phyloP scores from a whole-genome alignment of 2,113 vertebrate species.

The Anoplopoma fimbria region DNA sequence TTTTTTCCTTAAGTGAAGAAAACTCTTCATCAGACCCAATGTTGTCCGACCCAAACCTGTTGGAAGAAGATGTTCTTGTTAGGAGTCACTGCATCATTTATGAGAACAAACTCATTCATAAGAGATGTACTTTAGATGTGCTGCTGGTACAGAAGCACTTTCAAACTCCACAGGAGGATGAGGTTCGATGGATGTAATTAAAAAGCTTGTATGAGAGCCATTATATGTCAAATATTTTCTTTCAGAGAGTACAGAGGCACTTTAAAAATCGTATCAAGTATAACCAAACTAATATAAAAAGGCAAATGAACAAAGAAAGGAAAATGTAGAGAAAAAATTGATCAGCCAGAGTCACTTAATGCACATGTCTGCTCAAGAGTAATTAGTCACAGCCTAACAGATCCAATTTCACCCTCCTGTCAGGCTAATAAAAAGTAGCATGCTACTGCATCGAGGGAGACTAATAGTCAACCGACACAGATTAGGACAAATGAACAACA shows the following conservation, averaged over 20 bases:
- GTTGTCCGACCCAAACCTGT: conserved; percentile 19
- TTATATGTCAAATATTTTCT: neutral
- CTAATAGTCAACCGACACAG: conserved; percentile 4
- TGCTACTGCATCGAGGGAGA: conserved; percentile 24
- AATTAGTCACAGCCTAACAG: conserved; percentile 64
- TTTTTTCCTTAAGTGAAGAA: conserved; percentile 5
- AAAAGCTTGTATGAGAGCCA: conserved; percentile 3
- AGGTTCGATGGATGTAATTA: neutral
- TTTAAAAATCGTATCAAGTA: neutral
- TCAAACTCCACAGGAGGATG: conserved; percentile 18
- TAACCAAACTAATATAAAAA: conserved; percentile 2
- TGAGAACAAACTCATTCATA: conserved; percentile 37
- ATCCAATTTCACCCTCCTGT: conserved; percentile 57
- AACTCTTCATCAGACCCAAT: neutral
- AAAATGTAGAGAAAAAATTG: neutral
- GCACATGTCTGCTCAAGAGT: conserved; percentile 50
- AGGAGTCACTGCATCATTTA: conserved; percentile 45
- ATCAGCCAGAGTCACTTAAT: conserved; percentile 48
- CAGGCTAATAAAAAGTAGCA: conserved; percentile 64
- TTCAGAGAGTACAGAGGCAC: neutral
- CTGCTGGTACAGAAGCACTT: neutral
- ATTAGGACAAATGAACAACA: conserved; percentile 32
- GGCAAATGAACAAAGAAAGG: neutral
- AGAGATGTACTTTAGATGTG: conserved; percentile 15
- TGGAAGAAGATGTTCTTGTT: conserved; percentile 33